phyloP scores from a whole-genome alignment of 2,113 vertebrate genomes.

The Seriola aureovittata region DNA sequence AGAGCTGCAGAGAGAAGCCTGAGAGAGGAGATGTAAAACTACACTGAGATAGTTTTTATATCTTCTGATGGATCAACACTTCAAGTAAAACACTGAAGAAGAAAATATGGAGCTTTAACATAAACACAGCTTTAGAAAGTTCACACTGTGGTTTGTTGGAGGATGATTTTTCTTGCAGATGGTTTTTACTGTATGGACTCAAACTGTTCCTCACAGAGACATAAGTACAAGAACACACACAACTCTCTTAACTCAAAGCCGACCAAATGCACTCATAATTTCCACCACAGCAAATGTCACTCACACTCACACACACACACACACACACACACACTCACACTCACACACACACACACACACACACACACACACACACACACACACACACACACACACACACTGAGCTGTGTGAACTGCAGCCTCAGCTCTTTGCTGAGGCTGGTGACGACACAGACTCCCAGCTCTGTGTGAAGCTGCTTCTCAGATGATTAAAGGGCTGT shows the following conservation, averaged over 20 bases:
- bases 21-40: too few species aligned
- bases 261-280: constrained; percentile 29
- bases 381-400: not conserved
- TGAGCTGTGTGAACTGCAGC: not conserved
- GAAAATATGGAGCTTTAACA: too few species aligned
- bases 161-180: too few species aligned
- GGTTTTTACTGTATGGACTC: too few species aligned
- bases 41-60: too few species aligned
- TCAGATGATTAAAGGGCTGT: not conserved
- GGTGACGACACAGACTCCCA: not conserved
- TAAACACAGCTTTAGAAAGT: too few species aligned
- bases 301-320: constrained; percentile 13
- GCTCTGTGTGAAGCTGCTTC: too few species aligned
- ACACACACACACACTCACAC: constrained; percentile 3
- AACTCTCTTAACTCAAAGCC: not conserved
- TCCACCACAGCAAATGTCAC: constrained; percentile 46
- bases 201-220: not conserved
- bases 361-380: constrained; percentile 10
- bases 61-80: too few species aligned
- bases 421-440: constrained; percentile 7
- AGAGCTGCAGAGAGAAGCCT: too few species aligned
- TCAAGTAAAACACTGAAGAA: too few species aligned
- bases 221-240: constrained; percentile 4
- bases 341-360: constrained; percentile 1
- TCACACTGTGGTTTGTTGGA: too few species aligned